Percentiles rank a stretch among this genome's conserved stretches.
These are phyloP conservation scores for Drepana falcataria DNA, from an alignment of 2,888 invertebrate genomes.

Conservation along the genomic window DNA sequence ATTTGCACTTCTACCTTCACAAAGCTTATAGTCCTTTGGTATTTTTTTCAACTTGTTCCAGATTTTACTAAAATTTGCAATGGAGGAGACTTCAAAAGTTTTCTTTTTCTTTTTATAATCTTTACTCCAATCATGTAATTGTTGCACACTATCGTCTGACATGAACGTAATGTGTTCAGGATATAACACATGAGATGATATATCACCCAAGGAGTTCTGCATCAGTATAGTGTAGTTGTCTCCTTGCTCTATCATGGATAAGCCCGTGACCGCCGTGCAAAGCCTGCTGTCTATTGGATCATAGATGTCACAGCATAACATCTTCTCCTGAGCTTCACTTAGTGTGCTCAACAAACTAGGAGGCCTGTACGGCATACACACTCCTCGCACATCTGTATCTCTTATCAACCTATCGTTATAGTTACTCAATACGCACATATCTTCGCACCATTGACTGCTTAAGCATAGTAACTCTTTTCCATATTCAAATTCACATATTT, in stretches of 20 bases:
- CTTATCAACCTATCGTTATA: constrained; percentile 37
- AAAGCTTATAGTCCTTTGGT: constrained; percentile 39
- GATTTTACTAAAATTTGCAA: constrained; percentile 40
- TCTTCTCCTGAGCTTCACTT: constrained; percentile 41
- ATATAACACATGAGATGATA: constrained; percentile 50
- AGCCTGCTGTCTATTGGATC: constrained; percentile 51
- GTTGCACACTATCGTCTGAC: constrained; percentile 45
- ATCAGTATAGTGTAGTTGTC: constrained; percentile 50
- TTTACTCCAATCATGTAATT: constrained; percentile 53
- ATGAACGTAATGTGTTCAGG: constrained; percentile 50
- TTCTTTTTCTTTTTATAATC: constrained; percentile 30
- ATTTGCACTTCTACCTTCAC: constrained; percentile 20
- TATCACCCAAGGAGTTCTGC: constrained; percentile 65
- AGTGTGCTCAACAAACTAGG: constrained; percentile 50
- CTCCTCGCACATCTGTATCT: constrained; percentile 30
- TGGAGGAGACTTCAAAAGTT: constrained; percentile 42
- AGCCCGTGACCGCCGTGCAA: constrained; percentile 48
- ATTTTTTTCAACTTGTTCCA: constrained; percentile 48
- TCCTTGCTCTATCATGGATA: constrained; percentile 37
- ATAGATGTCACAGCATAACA: constrained; percentile 48
- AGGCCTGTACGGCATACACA: constrained; percentile 56
- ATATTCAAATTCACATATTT: constrained; percentile 47
- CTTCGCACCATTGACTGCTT: constrained; percentile 66
- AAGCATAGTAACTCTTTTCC: constrained; percentile 56
- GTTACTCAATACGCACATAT: constrained; percentile 57